Conservation (phyloP, 2,888 invertebrate genomes). For the Drosophila formosana region DNA sequence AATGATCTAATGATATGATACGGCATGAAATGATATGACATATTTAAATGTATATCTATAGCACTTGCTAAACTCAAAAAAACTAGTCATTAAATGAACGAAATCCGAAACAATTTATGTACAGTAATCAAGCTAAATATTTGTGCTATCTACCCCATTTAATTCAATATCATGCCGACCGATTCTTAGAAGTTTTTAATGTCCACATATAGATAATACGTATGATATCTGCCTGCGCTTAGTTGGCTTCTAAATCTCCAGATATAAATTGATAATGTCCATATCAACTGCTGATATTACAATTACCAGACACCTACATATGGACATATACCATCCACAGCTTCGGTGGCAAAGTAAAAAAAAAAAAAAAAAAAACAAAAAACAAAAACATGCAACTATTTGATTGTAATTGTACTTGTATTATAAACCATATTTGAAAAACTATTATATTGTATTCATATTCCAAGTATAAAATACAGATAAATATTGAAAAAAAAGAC, state of each 20-base stretch:
- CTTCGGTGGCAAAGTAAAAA: conserved; percentile 44
- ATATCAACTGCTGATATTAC: conserved; percentile 53
- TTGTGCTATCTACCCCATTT: conserved; percentile 18
- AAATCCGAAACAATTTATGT: conserved; percentile 51
- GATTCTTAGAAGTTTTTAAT: conserved; percentile 14
- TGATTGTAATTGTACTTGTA: conserved; percentile 73
- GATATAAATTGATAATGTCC: conserved; percentile 43
- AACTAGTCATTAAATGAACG: conserved; percentile 57
- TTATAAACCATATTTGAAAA: conserved; percentile 68
- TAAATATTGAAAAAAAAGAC: conserved; percentile 50
- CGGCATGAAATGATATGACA: conserved; percentile 9
- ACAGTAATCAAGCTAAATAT: conserved; percentile 62
- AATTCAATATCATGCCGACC: not conserved
- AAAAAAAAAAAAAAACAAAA: conserved; percentile 11
- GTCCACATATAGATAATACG: conserved; percentile 15
- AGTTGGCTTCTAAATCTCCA: conserved; percentile 44
- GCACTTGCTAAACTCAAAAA: conserved; percentile 62
- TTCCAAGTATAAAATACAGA: conserved; percentile 78
- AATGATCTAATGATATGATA: conserved; percentile 11
- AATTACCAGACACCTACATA: conserved; percentile 22
- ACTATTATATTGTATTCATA: conserved; percentile 66
- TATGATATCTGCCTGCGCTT: conserved; percentile 49
- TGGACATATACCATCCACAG: conserved; percentile 40
- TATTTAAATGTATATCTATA: conserved; percentile 41
- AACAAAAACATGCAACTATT: conserved; percentile 56